These are phyloP conservation scores for Meloidogyne chitwoodi DNA, from an alignment of 1,140 invertebrate genomes.

Conservation along the genomic window DNA sequence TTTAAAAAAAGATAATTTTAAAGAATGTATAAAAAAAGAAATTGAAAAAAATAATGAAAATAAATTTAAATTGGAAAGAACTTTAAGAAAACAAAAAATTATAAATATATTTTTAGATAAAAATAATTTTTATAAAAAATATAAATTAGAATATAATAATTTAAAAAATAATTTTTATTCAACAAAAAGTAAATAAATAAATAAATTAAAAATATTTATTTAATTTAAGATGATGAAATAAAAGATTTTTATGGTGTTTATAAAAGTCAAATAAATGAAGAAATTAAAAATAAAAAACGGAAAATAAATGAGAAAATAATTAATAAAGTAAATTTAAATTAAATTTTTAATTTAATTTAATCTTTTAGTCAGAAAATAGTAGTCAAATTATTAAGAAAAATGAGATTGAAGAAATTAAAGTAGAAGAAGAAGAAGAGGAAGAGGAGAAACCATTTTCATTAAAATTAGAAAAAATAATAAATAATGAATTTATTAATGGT, in stretches of 20 bases:
- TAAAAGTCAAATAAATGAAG: background rate
- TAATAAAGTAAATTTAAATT: background rate
- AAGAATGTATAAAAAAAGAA: background rate
- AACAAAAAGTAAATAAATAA: background rate
- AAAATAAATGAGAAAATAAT: background rate
- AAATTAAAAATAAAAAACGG: background rate
- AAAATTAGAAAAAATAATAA: background rate
- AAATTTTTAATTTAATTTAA: no score
- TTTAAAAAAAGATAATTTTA: background rate
- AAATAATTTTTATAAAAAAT: background rate
- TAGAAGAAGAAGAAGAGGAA: background rate
- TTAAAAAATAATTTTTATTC: background rate
- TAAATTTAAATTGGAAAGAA: background rate
- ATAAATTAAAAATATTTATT: background rate
- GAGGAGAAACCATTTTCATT: background rate
- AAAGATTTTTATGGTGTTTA: background rate
- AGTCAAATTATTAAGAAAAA: background rate
- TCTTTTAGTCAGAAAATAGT: no score
- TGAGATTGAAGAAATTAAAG: background rate
- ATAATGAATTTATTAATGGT: background rate
- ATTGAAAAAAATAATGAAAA: background rate
- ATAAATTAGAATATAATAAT: background rate
- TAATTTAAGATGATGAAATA: background rate
- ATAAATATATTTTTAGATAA: background rate
- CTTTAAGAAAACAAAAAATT: background rate